phyloP scores from a whole-genome alignment of 2,113 vertebrate genomes.

The Anthoscopus minutus region DNA sequence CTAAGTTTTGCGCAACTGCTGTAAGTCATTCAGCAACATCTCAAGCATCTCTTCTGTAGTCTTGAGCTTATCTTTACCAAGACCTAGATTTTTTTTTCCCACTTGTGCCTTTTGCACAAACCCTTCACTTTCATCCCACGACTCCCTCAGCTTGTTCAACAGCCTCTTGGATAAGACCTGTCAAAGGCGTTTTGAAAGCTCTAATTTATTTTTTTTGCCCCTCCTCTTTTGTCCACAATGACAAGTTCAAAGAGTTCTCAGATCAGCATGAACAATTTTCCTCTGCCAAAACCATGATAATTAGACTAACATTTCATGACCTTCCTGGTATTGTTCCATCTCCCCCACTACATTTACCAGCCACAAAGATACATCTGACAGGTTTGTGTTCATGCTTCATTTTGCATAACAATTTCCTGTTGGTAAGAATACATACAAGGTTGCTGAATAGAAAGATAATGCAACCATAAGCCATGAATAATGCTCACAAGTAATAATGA shows the following conservation, averaged over 20 bases:
- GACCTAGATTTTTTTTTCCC: background rate
- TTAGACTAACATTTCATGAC: slow-evolving; percentile 20
- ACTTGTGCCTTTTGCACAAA: background rate
- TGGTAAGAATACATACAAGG: background rate
- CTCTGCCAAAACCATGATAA: slow-evolving; percentile 1
- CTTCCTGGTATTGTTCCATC: background rate
- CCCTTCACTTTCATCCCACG: background rate
- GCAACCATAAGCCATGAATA: background rate
- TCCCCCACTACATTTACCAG: background rate
- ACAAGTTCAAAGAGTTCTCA: slow-evolving; percentile 17
- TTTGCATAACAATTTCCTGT: background rate
- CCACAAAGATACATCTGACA: background rate
- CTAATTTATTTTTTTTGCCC: background rate
- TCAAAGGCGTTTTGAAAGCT: background rate
- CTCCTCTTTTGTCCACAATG: background rate
- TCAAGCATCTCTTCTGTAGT: background rate
- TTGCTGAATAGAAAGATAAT: background rate
- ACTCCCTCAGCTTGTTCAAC: background rate
- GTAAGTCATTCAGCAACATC: background rate
- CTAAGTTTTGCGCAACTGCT: background rate
- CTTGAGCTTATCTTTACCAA: background rate
- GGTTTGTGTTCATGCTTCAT: background rate
- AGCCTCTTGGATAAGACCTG: background rate
- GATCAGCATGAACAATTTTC: background rate
- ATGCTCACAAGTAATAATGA: background rate